Evolutionary conservation across 1,140 invertebrate species (phyloP), one percentile per base, ranked within the genome.

Genomic region (Drosophila subpulchrella): DNA sequence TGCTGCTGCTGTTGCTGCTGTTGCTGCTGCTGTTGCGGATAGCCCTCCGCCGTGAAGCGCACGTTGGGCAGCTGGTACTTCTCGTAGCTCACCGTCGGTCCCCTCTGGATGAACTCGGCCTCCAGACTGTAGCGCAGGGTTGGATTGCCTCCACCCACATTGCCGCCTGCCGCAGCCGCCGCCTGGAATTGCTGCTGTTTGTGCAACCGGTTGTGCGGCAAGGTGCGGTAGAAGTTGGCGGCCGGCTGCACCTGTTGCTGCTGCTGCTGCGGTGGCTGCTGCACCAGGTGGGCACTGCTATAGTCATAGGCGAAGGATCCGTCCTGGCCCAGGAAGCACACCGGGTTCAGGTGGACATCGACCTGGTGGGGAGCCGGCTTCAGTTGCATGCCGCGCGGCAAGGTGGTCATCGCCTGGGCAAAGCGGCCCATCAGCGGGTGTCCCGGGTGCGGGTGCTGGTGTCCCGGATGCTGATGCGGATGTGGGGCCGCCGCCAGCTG

Each of bases 21-120:
- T 92, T 92, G 75, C 24, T 78, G 71, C 20, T 78, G 68, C 77
- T 93, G 32, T 92, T 92, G 60, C 0, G 96, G 96, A 91, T 97
- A 97, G 1, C 96, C 96, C 76, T 97, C 96, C 30, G 95, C 94
- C 2, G 96, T 96, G 85, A 96, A 96, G 65, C 96, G 94, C 13
- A 96, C 94, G 78, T 96, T 95, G 41, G 94, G 93, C 60, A 93
- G 92, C 65, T 85, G 82, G 91, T 93, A 92, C 93, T 94, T 90
- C 92, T 94, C 81, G 93, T 94, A 91, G 94, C 94, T 48, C 81
- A 91, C 10, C 15, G 78, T 80, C 54, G 80, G 91, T 12, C 94
- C 93, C 12, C 94, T 92, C 32, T 94, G 93, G 11, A 95, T 91
- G 76, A 95, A 95, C 89, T 96, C 95, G 3, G 95, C 95, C 78